Percentiles rank a stretch among this genome's conserved stretches.
Evolutionary conservation across 1,140 invertebrate genomes (phyloP).

Genomic region (Tetramorium parvispinum): DNA sequence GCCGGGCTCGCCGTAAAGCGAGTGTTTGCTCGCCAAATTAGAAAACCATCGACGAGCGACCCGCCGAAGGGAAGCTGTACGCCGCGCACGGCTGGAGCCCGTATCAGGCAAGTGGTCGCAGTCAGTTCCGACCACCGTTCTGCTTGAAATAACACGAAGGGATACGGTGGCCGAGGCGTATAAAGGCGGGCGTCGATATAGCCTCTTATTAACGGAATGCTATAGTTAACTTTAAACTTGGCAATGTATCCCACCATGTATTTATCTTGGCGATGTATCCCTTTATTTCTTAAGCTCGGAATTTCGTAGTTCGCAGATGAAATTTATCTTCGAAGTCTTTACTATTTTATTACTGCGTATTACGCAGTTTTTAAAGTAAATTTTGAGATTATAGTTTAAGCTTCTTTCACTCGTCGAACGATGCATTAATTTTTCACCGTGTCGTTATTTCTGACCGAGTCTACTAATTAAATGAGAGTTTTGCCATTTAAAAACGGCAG

Average conservation of each 20-base stretch:
- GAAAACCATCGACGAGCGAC: constrained; percentile 84
- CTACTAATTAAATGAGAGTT: neutral
- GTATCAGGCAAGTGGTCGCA: constrained; percentile 45
- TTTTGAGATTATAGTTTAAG: neutral
- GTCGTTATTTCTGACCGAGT: neutral
- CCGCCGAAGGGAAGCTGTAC: constrained; percentile 77
- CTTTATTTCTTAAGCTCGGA: neutral
- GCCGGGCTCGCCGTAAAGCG: constrained; percentile 60
- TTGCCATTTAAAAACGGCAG: neutral
- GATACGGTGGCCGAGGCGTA: constrained; percentile 5
- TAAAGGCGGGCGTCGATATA: neutral
- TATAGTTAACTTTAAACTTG: constrained; percentile 17
- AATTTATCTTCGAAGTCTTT: neutral
- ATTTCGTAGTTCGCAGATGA: neutral
- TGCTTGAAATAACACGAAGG: constrained; percentile 55
- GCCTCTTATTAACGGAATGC: constrained; percentile 27
- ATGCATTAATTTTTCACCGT: neutral
- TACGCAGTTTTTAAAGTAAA: neutral
- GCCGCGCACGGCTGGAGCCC: neutral
- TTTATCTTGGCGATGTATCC: neutral
- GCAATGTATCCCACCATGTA: neutral
- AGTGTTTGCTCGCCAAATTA: constrained; percentile 85
- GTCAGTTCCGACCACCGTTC: constrained; percentile 53
- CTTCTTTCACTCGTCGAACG: neutral
- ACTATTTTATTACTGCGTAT: neutral